Evolutionary conservation across 2,888 invertebrate genomes (phyloP), one percentile per base, ranked within the genome.

Genomic region (Lithophane socia): DNA sequence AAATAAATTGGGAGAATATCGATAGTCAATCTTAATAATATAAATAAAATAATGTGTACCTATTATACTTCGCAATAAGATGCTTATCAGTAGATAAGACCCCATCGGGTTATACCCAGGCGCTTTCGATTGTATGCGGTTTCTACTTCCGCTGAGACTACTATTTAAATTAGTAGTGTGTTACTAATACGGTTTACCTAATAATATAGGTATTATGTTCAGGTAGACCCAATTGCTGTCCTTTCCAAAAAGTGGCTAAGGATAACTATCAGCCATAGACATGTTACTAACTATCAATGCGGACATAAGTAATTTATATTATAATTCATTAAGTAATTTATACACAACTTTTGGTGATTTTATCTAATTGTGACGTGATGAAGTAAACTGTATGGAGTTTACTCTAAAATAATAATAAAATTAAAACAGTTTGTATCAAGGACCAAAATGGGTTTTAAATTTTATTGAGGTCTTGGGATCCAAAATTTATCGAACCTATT

Each of bases 101-200:
- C 24, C n/a, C n/a, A 49, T 63, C 18, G n/a, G 70, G 81, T 66
- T 70, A 47, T 10, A 29, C 10, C 37, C n/a, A 5, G n/a, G n/a
- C 70, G 52, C 37, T 66, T 67, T 63, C 63, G 82, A 71, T 75
- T 67, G 56, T 58, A 52, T 44, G n/a, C n/a, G n/a, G 37, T 76
- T n/a, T 18, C 44, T 21, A 70, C 29, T 67, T 71, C 70, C 58
- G 37, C 9, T 13, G 5, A 49, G 37, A 18, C 52, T 21, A 21
- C n/a, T 16, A 18, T 13, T 21, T 54, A n/a, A 29, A 75, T n/a
- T 54, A 24, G 3, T 37, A 29, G 29, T 29, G 29, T 29, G 29
- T 29, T 29, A 29, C 29, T 29, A 29, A 37, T 37, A 2, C 37
- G 37, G 37, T 37, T 37, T 37, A 37, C 37, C 37, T 37, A 37